These are phyloP conservation scores for Trachelus troglodyta DNA, from an alignment of 2,888 invertebrate species.

Conservation along the genomic window DNA sequence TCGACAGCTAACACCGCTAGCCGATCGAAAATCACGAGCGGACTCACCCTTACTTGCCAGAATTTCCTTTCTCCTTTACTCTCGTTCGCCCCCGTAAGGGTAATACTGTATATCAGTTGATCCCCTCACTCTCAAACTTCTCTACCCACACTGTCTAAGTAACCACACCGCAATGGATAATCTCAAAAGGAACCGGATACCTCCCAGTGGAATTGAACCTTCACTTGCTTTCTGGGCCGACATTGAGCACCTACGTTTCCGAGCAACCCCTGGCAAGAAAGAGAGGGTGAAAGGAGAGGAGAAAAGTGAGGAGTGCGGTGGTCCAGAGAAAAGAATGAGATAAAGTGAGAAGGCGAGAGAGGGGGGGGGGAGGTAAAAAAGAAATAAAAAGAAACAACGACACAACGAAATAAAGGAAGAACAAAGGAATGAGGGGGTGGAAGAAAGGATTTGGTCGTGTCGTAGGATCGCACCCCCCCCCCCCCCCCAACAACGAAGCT, in stretches of 20 bases:
- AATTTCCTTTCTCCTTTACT: not conserved
- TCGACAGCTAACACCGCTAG: not conserved
- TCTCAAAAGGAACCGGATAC: not conserved
- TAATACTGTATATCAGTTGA: not conserved
- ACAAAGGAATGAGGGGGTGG: slow-evolving; percentile 21
- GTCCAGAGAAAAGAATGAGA: slow-evolving; percentile 25
- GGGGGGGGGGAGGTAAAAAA: slow-evolving; percentile 20
- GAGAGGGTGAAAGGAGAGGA: slow-evolving; percentile 17
- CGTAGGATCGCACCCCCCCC: not conserved
- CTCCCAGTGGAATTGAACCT: not conserved
- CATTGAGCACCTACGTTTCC: not conserved
- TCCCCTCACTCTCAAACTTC: not conserved
- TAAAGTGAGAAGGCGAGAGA: slow-evolving; percentile 11
- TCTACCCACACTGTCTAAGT: not conserved
- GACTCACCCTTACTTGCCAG: not conserved
- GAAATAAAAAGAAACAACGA: slow-evolving; percentile 15
- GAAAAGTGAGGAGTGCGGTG: slow-evolving; percentile 22
- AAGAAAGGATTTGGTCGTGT: not conserved
- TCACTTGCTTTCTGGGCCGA: not conserved
- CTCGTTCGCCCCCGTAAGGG: not conserved
- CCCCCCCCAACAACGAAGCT: not conserved
- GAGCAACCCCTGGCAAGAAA: slow-evolving; percentile 7
- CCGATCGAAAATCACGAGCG: not conserved
- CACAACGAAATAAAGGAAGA: slow-evolving; percentile 38
- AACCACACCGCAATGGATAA: not conserved